Conservation (phyloP, 2,113 vertebrate genomes). For the Anser brachyrhynchus region DNA sequence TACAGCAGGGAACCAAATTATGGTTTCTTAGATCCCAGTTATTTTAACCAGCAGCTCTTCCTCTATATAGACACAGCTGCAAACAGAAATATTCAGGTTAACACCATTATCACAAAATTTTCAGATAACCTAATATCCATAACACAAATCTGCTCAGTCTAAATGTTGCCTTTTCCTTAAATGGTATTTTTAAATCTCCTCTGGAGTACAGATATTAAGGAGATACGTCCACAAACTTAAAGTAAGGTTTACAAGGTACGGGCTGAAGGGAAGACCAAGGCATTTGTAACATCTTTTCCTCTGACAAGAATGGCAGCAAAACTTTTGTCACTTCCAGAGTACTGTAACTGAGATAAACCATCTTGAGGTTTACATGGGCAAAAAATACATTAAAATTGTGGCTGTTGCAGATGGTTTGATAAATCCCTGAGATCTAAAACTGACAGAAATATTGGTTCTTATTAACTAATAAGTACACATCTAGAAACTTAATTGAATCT, state of each 20-base stretch:
- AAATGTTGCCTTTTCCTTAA: not conserved
- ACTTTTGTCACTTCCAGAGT: not conserved
- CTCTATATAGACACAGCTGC: not conserved
- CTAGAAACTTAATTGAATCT: constrained; percentile 15
- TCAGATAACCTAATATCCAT: not conserved
- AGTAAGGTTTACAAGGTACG: not conserved
- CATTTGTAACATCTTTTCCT: not conserved
- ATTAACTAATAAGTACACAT: not conserved
- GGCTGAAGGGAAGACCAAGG: not conserved
- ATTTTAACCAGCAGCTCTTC: not conserved
- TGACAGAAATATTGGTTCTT: not conserved
- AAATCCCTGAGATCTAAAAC: not conserved
- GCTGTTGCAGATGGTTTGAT: not conserved
- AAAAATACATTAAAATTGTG: not conserved
- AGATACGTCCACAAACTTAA: not conserved
- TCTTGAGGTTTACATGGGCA: not conserved
- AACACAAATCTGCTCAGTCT: not conserved
- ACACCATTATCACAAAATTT: not conserved
- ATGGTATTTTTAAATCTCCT: not conserved
- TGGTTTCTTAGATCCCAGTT: not conserved
- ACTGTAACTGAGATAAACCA: not conserved
- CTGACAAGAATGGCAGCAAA: not conserved
- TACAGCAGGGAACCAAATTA: not conserved
- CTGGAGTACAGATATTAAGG: not conserved
- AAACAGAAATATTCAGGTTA: not conserved